Evolutionary conservation across 2,797 vertebrate genomes (phyloP), one percentile per base, ranked within the genome.

Genomic region (Lepus townsendii): DNA sequence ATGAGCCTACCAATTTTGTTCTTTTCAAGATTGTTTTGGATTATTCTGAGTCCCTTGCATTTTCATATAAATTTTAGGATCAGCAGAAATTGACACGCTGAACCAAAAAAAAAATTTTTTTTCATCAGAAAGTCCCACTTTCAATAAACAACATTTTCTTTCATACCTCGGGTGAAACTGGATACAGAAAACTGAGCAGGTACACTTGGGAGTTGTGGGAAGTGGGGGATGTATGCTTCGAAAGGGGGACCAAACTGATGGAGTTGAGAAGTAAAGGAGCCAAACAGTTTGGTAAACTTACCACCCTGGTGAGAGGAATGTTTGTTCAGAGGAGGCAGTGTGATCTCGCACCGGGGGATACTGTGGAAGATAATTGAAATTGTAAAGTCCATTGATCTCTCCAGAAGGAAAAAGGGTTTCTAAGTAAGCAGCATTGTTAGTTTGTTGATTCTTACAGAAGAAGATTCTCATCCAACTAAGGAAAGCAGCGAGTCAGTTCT

Each of bases 311-410:
- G 78, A 95, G 88, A 96, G 92, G 92, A 95, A 95, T 96, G 97
- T 97, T 96, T 97, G 85, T 62, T 86, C 85, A 83, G 83, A 76
- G 88, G 63, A 88, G 26, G 83, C 90, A 80, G 92, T 92, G 93
- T 96, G 90, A 92, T 93, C 50, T 88, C 94, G 79, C 96, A 94
- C 97, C 85, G 62, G 96, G 96, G 96, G 90, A 94, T 69, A 93
- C 71, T 97, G 96, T 95, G 93, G 91, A 95, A 97, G 93, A 96
- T 93, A 95, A 97, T 93, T 96, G 91, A 94, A 96, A 96, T 63
- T 68, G 88, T 47, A 75, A 91, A 94, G 60, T 90, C 90, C 93
- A 97, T 94, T 97, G 96, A 95, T 96, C 93, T 94, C 68, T 73
- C 72, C 38, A 88, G 83, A 85, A 95, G 85, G 22, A 73, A 66